These are phyloP conservation scores for Stichodactyla helianthus DNA, from an alignment of 64 coral and sea anemone genomes.

Conservation along the genomic window DNA sequence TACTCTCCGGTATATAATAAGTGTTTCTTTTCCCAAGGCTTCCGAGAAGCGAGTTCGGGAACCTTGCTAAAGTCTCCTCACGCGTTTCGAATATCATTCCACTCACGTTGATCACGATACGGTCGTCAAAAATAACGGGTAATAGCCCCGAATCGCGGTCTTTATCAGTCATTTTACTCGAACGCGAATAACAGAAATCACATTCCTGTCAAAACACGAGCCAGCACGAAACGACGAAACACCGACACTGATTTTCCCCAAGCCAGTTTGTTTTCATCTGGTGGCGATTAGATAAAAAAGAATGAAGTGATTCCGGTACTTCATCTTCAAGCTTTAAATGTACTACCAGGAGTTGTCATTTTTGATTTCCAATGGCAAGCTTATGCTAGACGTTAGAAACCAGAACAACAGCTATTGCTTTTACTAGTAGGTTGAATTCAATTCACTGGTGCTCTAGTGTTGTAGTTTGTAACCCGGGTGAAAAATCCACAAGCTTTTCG, in stretches of 20 bases:
- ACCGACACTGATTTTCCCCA: background rate
- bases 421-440: background rate
- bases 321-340: background rate
- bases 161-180: background rate
- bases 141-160: background rate
- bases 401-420: background rate
- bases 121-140: slow-evolving; percentile 50
- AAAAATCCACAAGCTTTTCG: background rate
- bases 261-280: background rate
- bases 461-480: background rate
- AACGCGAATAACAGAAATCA: background rate
- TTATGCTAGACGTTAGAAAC: background rate
- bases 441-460: background rate
- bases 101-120: slow-evolving; percentile 88
- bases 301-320: background rate
- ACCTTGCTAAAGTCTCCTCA: slow-evolving; percentile 63
- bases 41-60: slow-evolving; percentile 79
- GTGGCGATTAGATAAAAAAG: background rate
- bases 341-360: background rate
- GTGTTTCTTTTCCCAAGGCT: slow-evolving; percentile 58
- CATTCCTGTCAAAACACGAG: background rate
- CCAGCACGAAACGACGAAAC: background rate
- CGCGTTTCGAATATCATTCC: slow-evolving; percentile 91
- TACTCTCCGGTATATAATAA: slow-evolving; percentile 65
- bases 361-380: background rate